These are phyloP conservation scores for Agrotis clavis DNA, from an alignment of 2,888 invertebrate genomes.

Conservation along the genomic window DNA sequence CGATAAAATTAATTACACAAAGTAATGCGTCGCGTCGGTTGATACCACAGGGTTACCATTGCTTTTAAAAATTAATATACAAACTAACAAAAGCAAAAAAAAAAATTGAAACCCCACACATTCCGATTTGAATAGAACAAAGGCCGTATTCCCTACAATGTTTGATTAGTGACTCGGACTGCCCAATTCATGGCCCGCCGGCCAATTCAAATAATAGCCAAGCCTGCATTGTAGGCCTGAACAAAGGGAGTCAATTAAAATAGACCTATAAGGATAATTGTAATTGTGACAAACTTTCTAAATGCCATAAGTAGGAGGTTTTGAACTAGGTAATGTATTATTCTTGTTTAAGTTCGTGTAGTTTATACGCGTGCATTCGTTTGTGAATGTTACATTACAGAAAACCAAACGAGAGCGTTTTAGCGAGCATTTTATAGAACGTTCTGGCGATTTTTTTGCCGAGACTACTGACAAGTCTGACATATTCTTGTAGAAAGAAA, in stretches of 20 bases:
- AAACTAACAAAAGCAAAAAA: neutral
- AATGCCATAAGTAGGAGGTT: slow-evolving; percentile 20
- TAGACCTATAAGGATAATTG: slow-evolving; percentile 58
- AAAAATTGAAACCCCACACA: slow-evolving; percentile 2
- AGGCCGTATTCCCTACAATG: slow-evolving; percentile 24
- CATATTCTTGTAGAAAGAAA: too few relatives aligned
- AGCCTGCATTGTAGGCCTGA: slow-evolving; percentile 30
- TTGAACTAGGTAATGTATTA: slow-evolving; percentile 9
- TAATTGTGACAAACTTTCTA: slow-evolving; percentile 51
- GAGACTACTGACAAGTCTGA: too few relatives aligned
- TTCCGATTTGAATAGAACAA: slow-evolving; percentile 44
- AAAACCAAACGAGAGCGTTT: too few relatives aligned
- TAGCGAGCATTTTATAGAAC: too few relatives aligned
- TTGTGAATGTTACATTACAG: too few relatives aligned
- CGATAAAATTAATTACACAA: too few relatives aligned
- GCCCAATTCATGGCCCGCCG: slow-evolving; percentile 21
- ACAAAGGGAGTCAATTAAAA: slow-evolving; percentile 67
- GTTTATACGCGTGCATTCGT: neutral
- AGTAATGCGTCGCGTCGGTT: too few relatives aligned
- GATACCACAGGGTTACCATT: too few relatives aligned
- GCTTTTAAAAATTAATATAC: neutral
- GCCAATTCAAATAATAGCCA: slow-evolving; percentile 41
- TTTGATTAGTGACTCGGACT: slow-evolving; percentile 39
- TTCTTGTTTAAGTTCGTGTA: neutral
- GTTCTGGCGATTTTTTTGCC: too few relatives aligned